These are phyloP conservation scores for Clitarchus hookeri DNA, from an alignment of 2,888 invertebrate species.

Conservation along the genomic window DNA sequence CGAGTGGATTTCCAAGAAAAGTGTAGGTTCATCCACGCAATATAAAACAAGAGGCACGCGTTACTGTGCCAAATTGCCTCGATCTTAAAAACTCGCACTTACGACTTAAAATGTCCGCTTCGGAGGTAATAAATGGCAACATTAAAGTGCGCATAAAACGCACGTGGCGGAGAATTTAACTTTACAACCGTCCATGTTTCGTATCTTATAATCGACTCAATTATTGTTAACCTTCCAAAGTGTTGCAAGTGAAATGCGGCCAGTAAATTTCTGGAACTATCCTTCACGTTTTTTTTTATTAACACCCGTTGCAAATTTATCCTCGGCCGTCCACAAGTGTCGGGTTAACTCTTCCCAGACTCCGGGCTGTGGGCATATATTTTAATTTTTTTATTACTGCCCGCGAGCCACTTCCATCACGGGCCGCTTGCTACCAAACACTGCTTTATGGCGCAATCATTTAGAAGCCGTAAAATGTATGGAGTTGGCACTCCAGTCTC, in stretches of 20 bases:
- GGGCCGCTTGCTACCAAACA: neutral
- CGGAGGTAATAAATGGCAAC: neutral
- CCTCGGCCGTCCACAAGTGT: neutral
- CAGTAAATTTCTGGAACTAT: neutral
- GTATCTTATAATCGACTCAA: neutral
- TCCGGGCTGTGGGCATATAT: neutral
- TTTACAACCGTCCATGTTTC: neutral
- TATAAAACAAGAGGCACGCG: neutral
- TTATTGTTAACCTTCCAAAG: neutral
- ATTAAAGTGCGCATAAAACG: neutral
- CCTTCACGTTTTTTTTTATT: neutral
- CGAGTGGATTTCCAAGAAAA: neutral
- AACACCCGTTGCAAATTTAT: neutral
- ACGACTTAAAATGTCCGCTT: neutral
- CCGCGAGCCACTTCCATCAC: neutral
- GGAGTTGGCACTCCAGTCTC: neutral
- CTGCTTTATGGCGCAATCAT: slow-evolving; percentile 23
- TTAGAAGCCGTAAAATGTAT: slow-evolving; percentile 23
- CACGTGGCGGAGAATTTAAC: neutral
- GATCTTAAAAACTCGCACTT: neutral
- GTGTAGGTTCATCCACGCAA: neutral
- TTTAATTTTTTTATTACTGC: neutral
- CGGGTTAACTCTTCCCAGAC: neutral
- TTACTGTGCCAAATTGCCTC: neutral
- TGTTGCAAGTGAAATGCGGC: neutral